phyloP scores from a whole-genome alignment of 1,140 invertebrate species.

The Helicoverpa armigera region DNA sequence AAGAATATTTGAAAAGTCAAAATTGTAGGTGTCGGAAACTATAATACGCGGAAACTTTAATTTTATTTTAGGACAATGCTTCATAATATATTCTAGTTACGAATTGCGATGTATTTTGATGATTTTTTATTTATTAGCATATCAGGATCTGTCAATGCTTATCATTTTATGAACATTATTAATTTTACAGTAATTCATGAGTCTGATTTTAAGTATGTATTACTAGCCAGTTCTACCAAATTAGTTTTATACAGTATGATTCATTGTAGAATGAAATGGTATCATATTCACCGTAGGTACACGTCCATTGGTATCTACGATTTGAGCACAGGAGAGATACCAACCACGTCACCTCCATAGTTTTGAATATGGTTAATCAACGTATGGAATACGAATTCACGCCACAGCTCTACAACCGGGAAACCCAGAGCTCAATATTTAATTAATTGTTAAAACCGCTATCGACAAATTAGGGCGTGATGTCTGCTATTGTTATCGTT shows the following conservation, averaged over 20 bases:
- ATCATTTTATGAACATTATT: conserved; percentile 35
- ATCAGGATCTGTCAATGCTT: conserved; percentile 22
- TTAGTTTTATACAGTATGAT: conserved; percentile 23
- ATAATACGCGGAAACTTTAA: conserved; percentile 21
- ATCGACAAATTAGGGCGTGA: conserved; percentile 16
- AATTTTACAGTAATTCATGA: conserved; percentile 32
- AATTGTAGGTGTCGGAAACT: conserved; percentile 38
- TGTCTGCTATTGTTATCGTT: background rate
- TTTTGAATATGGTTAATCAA: conserved; percentile 10
- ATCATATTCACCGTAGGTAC: conserved; percentile 1
- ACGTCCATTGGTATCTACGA: background rate
- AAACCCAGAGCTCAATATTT: conserved; percentile 3
- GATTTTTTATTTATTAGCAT: conserved; percentile 11
- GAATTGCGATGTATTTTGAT: conserved; percentile 20
- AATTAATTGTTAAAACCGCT: background rate
- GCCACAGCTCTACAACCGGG: too few species aligned
- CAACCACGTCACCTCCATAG: background rate
- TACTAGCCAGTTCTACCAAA: conserved; percentile 17
- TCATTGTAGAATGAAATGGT: conserved; percentile 10
- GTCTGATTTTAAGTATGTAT: conserved; percentile 44
- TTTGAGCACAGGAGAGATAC: background rate
- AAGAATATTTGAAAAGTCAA: conserved; percentile 31
- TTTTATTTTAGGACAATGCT: conserved; percentile 33
- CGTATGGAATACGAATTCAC: background rate
- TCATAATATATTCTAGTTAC: conserved; percentile 42